These are phyloP conservation scores for Drosophila merina DNA, from an alignment of 2,888 invertebrate genomes.

Conservation along the genomic window DNA sequence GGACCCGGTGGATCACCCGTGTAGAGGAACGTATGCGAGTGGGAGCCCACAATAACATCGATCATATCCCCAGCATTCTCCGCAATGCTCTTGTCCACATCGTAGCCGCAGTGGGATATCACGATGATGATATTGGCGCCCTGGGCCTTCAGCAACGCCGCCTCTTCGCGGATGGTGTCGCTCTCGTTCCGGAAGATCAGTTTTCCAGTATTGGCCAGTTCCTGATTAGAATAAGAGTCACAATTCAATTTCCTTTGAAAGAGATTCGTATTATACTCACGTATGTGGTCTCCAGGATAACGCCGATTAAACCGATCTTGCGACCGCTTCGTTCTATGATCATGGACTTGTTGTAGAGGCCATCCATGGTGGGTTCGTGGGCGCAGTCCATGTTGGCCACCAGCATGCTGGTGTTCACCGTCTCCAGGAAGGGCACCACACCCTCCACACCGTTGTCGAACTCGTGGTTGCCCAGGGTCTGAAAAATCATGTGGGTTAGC, in stretches of 20 bases:
- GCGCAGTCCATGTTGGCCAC: constrained; percentile 90
- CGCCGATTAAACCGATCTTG: constrained; percentile 92
- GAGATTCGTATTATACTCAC: constrained; percentile 83
- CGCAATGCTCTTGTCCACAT: constrained; percentile 88
- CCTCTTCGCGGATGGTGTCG: constrained; percentile 88
- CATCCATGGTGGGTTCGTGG: constrained; percentile 87
- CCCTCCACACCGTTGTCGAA: constrained; percentile 91
- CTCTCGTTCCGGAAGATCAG: constrained; percentile 89
- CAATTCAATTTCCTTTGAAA: too few relatives aligned
- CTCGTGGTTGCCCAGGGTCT: constrained; percentile 95
- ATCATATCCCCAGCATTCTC: constrained; percentile 87
- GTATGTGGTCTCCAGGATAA: constrained; percentile 88
- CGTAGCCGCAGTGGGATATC: constrained; percentile 92
- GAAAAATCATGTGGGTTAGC: constrained; percentile 13
- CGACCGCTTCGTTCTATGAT: constrained; percentile 87
- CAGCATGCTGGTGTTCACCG: constrained; percentile 87
- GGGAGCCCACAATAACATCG: constrained; percentile 93
- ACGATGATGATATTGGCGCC: constrained; percentile 92
- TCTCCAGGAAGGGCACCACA: constrained; percentile 88
- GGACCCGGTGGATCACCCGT: constrained; percentile 86
- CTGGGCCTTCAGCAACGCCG: constrained; percentile 86
- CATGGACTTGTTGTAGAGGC: constrained; percentile 87
- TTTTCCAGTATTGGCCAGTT: constrained; percentile 87
- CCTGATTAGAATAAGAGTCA: constrained; percentile 82
- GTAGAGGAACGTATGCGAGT: constrained; percentile 92